A percentile compares a stretch with the other conserved stretches of the same genome.
Evolutionary conservation across 2,113 vertebrate species (phyloP).

Genomic region (Campylorhamphus procurvoides): DNA sequence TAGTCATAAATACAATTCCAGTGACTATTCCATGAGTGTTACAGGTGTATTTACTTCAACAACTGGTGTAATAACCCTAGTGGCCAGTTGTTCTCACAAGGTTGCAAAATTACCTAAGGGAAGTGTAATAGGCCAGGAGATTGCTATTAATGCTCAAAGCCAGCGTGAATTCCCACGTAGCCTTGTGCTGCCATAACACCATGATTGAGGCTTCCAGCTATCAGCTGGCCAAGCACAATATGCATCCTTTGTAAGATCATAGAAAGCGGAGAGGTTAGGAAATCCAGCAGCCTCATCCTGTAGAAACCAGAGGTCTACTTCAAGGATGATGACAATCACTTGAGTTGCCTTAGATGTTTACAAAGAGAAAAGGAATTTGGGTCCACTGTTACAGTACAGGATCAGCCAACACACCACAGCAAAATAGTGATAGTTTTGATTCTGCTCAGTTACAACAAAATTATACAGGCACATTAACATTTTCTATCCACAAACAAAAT

Average conservation of each 20-base stretch:
- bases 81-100: neutral
- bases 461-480: neutral
- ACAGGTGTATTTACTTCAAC: neutral
- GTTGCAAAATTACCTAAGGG: neutral
- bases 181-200: neutral
- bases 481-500: neutral
- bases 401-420: neutral
- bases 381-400: neutral
- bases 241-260: neutral
- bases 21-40: neutral
- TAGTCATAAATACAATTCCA: neutral
- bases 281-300: neutral
- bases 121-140: neutral
- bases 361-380: neutral
- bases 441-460: neutral
- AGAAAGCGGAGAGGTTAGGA: neutral
- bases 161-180: neutral
- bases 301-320: neutral
- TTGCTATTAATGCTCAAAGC: neutral
- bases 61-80: neutral
- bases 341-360: neutral
- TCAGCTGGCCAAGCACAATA: neutral
- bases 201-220: neutral
- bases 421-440: neutral
- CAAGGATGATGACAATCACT: neutral